Conservation (phyloP, 2,888 invertebrate species). For the Ditylenchus weischeri region DNA sequence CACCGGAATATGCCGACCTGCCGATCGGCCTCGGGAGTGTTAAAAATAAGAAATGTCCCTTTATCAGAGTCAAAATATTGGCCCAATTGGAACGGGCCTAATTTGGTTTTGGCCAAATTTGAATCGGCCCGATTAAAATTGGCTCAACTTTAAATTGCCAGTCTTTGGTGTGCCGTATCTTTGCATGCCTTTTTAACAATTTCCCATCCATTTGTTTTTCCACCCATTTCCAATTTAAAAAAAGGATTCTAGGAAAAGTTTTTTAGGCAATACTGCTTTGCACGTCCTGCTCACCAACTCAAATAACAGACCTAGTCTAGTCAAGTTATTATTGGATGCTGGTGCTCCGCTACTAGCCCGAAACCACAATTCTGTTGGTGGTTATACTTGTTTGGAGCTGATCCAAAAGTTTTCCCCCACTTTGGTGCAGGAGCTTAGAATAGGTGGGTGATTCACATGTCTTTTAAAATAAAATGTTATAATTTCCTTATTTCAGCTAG, state of each 20-base stretch:
- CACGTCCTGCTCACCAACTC: slow-evolving; percentile 37
- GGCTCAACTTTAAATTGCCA: no score
- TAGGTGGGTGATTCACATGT: slow-evolving; percentile 13
- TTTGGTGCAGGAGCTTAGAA: background rate
- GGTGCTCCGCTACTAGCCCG: slow-evolving; percentile 38
- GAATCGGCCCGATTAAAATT: no score
- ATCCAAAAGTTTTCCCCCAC: slow-evolving; percentile 19
- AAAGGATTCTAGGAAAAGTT: no score
- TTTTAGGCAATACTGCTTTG: slow-evolving; percentile 38
- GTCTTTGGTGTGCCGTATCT: no score
- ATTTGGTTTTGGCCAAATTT: no score
- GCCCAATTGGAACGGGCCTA: no score
- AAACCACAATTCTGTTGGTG: slow-evolving; percentile 23
- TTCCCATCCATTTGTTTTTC: background rate
- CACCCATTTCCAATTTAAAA: no score
- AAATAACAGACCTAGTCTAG: slow-evolving; percentile 30
- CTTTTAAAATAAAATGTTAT: background rate
- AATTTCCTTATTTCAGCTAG: slow-evolving; percentile 14
- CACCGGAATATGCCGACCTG: no score
- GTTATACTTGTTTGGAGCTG: slow-evolving; percentile 34
- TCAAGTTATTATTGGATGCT: slow-evolving; percentile 29
- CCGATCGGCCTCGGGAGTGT: no score
- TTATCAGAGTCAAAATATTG: no score
- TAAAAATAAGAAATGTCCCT: no score
- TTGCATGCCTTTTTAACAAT: no score